These are phyloP conservation scores for Corydoras sp. DNA, from an alignment of 2,113 vertebrate species.

Conservation along the genomic window DNA sequence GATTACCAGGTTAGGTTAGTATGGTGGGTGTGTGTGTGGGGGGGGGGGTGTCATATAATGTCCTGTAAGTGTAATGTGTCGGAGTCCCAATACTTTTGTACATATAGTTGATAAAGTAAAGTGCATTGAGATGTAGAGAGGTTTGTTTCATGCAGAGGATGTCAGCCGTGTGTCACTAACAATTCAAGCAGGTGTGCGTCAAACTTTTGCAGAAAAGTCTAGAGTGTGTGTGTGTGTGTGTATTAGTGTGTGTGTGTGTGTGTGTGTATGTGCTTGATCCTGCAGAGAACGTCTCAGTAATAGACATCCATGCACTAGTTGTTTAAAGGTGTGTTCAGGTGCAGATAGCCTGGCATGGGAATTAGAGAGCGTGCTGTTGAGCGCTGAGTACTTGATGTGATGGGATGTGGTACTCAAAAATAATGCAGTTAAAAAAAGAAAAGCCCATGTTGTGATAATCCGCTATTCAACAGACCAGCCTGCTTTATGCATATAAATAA, in stretches of 20 bases:
- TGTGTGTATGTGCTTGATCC: background rate
- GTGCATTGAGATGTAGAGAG: too few species aligned
- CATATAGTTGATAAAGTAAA: too few species aligned
- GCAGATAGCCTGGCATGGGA: background rate
- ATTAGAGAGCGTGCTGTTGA: background rate
- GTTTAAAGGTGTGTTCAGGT: constrained; percentile 3
- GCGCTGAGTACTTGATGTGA: background rate
- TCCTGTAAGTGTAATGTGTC: too few species aligned
- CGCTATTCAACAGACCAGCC: constrained; percentile 23
- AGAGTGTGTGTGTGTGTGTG: background rate
- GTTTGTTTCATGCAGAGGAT: too few species aligned
- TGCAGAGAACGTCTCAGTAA: background rate
- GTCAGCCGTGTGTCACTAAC: too few species aligned
- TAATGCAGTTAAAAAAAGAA: constrained; percentile 18
- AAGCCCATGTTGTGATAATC: constrained; percentile 29
- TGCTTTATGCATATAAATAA: constrained; percentile 35
- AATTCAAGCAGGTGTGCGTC: too few species aligned
- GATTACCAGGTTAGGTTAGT: too few species aligned
- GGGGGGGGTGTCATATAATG: too few species aligned
- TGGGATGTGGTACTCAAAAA: constrained; percentile 7
- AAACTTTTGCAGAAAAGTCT: background rate
- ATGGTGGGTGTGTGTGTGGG: too few species aligned
- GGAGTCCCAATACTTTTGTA: too few species aligned
- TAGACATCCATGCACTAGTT: background rate
- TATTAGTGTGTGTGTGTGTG: background rate